A percentile compares a stretch with the other conserved stretches of the same genome.
phyloP scores from a whole-genome alignment of 2,797 vertebrate species.

The Notolabrus celidotus region DNA sequence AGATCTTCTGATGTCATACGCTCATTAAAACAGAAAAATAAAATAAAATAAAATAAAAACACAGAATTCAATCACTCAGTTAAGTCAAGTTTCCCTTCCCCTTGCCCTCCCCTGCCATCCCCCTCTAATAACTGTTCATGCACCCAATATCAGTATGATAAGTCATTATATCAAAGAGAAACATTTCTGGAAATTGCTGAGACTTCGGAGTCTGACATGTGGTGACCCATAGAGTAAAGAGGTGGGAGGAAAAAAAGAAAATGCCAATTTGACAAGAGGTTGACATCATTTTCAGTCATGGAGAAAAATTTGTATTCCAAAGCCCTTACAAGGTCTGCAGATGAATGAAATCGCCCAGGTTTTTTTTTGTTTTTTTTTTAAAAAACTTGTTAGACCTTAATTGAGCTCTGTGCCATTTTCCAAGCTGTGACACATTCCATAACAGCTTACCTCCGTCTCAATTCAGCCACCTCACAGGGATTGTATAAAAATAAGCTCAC shows the following conservation, averaged over 20 bases:
- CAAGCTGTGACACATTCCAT: conserved; percentile 56
- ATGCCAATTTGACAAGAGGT: conserved; percentile 69
- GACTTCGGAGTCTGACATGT: conserved; percentile 67
- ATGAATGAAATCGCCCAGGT: conserved; percentile 43
- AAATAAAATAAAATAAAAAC: conserved; percentile 54
- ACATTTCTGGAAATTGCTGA: conserved; percentile 76
- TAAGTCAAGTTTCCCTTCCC: conserved; percentile 73
- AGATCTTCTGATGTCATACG: conserved; percentile 89
- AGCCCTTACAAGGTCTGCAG: conserved; percentile 75
- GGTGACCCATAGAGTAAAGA: conserved; percentile 58
- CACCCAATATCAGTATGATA: conserved; percentile 82
- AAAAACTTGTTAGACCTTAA: conserved; percentile 33
- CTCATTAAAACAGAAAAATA: conserved; percentile 84
- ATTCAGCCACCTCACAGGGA: conserved; percentile 65
- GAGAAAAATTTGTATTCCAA: conserved; percentile 59
- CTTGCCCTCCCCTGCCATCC: conserved; percentile 48
- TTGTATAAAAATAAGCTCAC: conserved; percentile 77
- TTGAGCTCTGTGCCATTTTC: conserved; percentile 50
- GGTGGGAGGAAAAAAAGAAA: conserved; percentile 30
- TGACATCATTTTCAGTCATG: conserved; percentile 74
- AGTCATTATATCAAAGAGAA: conserved; percentile 83
- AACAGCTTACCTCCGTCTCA: conserved; percentile 55
- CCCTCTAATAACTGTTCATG: conserved; percentile 78
- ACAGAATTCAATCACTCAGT: conserved; percentile 81
- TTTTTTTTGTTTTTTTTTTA: conserved; percentile 3